Evolutionary conservation across 2,888 invertebrate species (phyloP).

Genomic region (Dynastes hyllus): DNA sequence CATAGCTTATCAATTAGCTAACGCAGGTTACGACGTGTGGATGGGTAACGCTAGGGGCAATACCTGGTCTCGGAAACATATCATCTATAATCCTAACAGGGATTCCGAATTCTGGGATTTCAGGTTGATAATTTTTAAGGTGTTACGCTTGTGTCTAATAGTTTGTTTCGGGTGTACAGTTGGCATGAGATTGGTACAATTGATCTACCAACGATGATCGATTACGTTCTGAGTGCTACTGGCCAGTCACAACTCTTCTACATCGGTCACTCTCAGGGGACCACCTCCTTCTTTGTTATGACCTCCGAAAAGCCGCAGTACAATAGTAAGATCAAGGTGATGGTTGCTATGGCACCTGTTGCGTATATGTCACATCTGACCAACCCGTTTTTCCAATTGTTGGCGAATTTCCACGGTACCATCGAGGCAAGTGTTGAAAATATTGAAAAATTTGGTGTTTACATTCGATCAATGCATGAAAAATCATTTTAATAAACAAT

Average conservation of each 20-base stretch:
- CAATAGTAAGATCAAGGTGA: conserved; percentile 75
- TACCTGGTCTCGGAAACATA: conserved; percentile 73
- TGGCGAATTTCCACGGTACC: conserved; percentile 40
- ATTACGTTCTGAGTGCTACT: conserved; percentile 76
- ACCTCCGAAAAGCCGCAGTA: conserved; percentile 75
- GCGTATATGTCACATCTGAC: conserved; percentile 72
- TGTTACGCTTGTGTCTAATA: conserved; percentile 63
- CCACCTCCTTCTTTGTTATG: conserved; percentile 78
- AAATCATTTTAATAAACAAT: not conserved
- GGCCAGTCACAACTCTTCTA: conserved; percentile 77
- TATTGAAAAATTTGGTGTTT: too few species aligned
- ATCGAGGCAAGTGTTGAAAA: conserved; percentile 30
- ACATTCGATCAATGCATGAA: too few species aligned
- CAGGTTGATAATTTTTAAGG: conserved; percentile 64
- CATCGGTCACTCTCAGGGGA: conserved; percentile 81
- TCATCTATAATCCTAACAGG: conserved; percentile 62
- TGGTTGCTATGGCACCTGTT: conserved; percentile 78
- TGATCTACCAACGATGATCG: conserved; percentile 85
- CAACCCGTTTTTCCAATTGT: conserved; percentile 71
- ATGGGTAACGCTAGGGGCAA: conserved; percentile 77
- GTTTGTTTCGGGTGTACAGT: conserved; percentile 20
- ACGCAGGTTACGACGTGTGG: conserved; percentile 74
- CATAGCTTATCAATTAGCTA: conserved; percentile 70
- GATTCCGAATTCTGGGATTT: conserved; percentile 68
- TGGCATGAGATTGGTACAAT: conserved; percentile 86